Conservation (phyloP, 2,888 invertebrate species). For the Eupithecia exiguata region DNA sequence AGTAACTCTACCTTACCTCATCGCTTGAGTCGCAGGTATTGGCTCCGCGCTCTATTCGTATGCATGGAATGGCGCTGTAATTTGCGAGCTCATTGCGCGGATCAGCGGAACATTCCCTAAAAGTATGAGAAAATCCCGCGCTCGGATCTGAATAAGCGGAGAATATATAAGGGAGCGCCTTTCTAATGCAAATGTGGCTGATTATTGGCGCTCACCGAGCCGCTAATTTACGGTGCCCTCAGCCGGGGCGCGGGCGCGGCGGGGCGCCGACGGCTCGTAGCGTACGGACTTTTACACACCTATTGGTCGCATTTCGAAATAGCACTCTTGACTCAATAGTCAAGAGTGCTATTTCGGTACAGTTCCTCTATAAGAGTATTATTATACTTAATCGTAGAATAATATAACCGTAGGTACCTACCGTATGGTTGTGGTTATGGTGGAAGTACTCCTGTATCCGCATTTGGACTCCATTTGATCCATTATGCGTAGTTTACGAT, state of each 20-base stretch:
- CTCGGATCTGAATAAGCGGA: conserved; percentile 33
- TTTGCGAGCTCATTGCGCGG: conserved; percentile 58
- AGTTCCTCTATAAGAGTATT: not conserved
- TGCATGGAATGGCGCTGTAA: not conserved
- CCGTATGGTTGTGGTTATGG: no score
- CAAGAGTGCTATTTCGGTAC: not conserved
- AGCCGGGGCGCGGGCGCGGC: conserved; percentile 2
- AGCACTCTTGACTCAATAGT: no score
- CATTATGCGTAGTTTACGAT: no score
- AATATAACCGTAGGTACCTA: no score
- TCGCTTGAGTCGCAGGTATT: not conserved
- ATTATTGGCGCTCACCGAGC: conserved; percentile 61
- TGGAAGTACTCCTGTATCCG: no score
- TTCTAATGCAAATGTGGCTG: conserved; percentile 65
- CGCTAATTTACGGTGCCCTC: conserved; percentile 56
- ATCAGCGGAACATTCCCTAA: conserved; percentile 67
- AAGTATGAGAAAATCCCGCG: conserved; percentile 42
- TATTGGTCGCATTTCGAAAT: no score
- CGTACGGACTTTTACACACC: no score
- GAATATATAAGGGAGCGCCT: conserved; percentile 43
- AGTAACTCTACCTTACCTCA: no score
- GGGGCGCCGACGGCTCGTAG: not conserved
- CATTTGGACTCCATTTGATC: no score
- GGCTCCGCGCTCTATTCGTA: not conserved
- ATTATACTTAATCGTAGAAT: not conserved